Conservation (phyloP, 1,140 invertebrate species). For the Proctacanthus coquilletti region DNA sequence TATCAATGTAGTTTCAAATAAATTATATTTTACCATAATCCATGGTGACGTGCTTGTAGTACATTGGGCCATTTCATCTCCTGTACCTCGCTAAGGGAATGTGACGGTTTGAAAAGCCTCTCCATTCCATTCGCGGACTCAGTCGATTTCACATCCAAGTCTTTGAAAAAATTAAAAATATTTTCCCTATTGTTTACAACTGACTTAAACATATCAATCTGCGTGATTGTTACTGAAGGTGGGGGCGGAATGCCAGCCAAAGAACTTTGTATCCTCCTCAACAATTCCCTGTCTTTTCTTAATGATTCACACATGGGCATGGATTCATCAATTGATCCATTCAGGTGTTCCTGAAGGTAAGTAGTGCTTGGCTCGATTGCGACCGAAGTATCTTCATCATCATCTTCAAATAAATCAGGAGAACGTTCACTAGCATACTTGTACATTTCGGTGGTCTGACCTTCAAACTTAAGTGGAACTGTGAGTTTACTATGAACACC, state of each 20-base stretch:
- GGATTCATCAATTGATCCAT: too few species aligned
- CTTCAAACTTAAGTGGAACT: constrained; percentile 4
- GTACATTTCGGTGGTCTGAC: not conserved
- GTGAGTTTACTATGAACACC: too few species aligned
- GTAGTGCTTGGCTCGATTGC: too few species aligned
- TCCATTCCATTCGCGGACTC: constrained; percentile 2
- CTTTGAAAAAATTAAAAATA: constrained; percentile 15
- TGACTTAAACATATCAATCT: constrained; percentile 30
- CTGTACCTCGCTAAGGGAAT: constrained; percentile 21
- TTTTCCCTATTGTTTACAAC: constrained; percentile 33
- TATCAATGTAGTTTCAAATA: not conserved
- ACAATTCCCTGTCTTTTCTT: constrained; percentile 17
- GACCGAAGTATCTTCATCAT: constrained; percentile 17
- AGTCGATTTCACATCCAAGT: not conserved
- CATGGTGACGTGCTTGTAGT: constrained; percentile 34
- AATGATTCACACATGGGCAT: constrained; percentile 7
- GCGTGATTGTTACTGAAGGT: constrained; percentile 40
- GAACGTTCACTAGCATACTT: constrained; percentile 22
- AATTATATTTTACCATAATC: constrained; percentile 32
- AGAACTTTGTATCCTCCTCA: constrained; percentile 20
- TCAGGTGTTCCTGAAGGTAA: too few species aligned
- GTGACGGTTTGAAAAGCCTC: constrained; percentile 17
- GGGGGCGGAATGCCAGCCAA: constrained; percentile 42
- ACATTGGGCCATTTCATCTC: constrained; percentile 33
- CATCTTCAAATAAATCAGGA: constrained; percentile 24